Evolutionary conservation across 2,797 vertebrate genomes (phyloP).

Genomic region (Amblyraja radiata): DNA sequence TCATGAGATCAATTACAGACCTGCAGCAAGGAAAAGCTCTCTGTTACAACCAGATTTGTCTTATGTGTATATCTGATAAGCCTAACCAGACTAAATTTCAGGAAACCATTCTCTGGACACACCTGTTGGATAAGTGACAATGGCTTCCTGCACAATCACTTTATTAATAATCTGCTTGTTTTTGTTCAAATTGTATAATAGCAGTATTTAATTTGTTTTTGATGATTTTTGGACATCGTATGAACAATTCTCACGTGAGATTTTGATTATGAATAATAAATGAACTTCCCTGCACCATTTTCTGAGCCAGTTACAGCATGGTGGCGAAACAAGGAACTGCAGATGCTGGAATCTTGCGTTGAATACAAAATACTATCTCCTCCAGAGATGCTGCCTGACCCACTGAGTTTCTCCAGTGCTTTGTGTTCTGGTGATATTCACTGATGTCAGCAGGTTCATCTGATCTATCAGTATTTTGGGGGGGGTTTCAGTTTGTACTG

Average conservation of each 20-base stretch:
- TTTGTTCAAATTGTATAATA: background rate
- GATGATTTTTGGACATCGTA: background rate
- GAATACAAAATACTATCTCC: too few species aligned
- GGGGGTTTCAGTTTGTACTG: background rate
- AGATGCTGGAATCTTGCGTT: too few species aligned
- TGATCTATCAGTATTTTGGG: background rate
- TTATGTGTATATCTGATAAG: background rate
- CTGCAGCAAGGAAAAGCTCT: constrained; percentile 38
- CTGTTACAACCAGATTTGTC: background rate
- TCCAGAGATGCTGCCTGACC: too few species aligned
- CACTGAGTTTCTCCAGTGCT: too few species aligned
- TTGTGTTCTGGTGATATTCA: too few species aligned
- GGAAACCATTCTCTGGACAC: constrained; percentile 1
- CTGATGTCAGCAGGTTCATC: background rate
- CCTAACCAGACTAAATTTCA: background rate
- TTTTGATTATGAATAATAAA: background rate
- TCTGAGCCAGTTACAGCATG: background rate
- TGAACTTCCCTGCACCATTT: background rate
- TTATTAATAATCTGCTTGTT: background rate
- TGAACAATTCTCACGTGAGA: background rate
- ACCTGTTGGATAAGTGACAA: background rate
- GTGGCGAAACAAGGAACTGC: too few species aligned
- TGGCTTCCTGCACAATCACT: background rate
- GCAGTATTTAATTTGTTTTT: background rate
- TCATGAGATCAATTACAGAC: constrained; percentile 39